Evolutionary conservation across 2,888 invertebrate species (phyloP).

Genomic region (Melinaea menophilus): DNA sequence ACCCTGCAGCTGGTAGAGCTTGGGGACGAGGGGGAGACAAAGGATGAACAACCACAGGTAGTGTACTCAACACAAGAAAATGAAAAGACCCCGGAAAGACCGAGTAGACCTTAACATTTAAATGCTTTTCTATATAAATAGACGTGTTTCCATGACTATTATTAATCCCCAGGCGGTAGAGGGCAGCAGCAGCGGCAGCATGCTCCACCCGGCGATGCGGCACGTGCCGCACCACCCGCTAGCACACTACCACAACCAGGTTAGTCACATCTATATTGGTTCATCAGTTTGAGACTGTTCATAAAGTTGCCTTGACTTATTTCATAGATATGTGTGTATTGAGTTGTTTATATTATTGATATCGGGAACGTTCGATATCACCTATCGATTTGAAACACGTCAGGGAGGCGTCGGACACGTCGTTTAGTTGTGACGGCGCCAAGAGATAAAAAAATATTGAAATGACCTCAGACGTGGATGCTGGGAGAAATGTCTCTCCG

Average conservation of each 20-base stretch:
- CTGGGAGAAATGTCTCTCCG: not conserved
- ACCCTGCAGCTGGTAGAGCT: slow-evolving; percentile 85
- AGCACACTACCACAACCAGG: slow-evolving; percentile 84
- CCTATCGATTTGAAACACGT: no score
- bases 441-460: no score
- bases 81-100: not conserved
- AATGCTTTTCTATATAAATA: not conserved
- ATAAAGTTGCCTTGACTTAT: slow-evolving; percentile 41
- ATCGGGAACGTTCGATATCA: no score
- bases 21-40: slow-evolving; percentile 77
- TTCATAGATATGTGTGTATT: slow-evolving; percentile 26
- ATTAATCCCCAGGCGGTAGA: slow-evolving; percentile 57
- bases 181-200: slow-evolving; percentile 56
- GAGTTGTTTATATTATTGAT: no score
- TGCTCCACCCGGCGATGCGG: slow-evolving; percentile 75
- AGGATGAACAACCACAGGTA: slow-evolving; percentile 67
- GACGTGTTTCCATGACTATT: not conserved
- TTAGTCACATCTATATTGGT: slow-evolving; percentile 47
- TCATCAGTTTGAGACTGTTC: slow-evolving; percentile 47
- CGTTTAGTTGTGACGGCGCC: no score
- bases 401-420: no score
- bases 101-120: not conserved
- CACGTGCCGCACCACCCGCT: slow-evolving; percentile 74
- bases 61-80: slow-evolving; percentile 3
- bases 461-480: no score